Conservation (phyloP, 2,888 invertebrate genomes). For the Lasioglossum lativentre region DNA sequence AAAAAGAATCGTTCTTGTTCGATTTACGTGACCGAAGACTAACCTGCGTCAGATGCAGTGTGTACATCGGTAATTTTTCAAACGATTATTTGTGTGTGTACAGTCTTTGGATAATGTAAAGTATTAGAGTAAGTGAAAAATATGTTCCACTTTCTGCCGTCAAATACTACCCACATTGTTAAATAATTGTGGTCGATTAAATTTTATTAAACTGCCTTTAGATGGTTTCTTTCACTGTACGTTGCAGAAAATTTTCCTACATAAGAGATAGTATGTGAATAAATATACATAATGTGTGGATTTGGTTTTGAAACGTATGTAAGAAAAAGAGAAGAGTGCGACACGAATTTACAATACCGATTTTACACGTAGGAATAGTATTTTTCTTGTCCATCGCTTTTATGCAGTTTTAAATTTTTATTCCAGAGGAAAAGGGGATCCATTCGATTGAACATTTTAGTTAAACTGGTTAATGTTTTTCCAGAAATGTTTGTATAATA, state of each 20-base stretch:
- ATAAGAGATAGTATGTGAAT: no score
- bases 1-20: neutral
- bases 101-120: neutral
- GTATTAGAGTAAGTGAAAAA: neutral
- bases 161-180: no score
- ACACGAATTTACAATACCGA: neutral
- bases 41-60: no score
- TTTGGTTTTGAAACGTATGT: no score
- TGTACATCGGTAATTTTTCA: neutral
- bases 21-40: neutral
- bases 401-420: neutral
- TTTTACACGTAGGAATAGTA: neutral
- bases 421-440: neutral
- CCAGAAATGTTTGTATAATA: neutral
- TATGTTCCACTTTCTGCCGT: neutral
- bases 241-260: neutral
- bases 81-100: neutral
- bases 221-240: neutral
- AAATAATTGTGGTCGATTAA: no score
- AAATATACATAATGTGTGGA: no score
- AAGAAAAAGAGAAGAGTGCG: no score
- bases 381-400: neutral
- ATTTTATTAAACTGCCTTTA: no score
- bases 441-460: neutral
- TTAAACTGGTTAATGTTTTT: neutral